Evolutionary conservation across 2,888 invertebrate genomes (phyloP), one percentile per base, ranked within the genome.

Genomic region (Limnephilus lunatus): DNA sequence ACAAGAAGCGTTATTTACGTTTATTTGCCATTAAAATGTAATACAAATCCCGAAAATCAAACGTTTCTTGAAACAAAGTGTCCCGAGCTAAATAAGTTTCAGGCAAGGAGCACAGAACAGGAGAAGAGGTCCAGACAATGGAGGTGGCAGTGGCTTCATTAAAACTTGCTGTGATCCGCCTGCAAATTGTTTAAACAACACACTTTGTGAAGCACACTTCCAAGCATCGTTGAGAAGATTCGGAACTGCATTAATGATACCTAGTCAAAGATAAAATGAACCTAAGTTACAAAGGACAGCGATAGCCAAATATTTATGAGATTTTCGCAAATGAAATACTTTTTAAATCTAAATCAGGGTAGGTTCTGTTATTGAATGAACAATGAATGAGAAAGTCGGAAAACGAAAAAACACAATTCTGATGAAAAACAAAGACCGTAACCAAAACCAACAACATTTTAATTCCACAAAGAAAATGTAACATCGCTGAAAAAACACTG

Each of bases 91-190:
- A 68, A 68, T n/a, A 68, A 68, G 25, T 68, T 68, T 19, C 53
- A 68, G 53, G n/a, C 25, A 9, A n/a, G 25, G 68, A 68, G 68
- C 25, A 68, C 68, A 68, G 88, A 91, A 81, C 31, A 48, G 90
- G n/a, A 32, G 39, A 53, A 80, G 92, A 85, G 68, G 88, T 32
- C 32, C 82, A 92, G 87, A 92, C 90, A 92, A 92, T 88, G 90
- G 44, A 89, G n/a, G 68, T 68, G 68, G 68, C n/a, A 53, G 81
- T 86, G 53, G 82, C 92, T 92, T 92, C 90, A 92, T 92, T 92
- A 92, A 92, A 92, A 92, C 90, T 92, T 53, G 19, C 68, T 81
- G 85, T 87, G 81, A 87, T 90, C 90, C 88, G 92, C 48, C 53
- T 39, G 90, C 35, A 68, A 68, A 68, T 68, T 68, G 68, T 25